phyloP scores from a whole-genome alignment of 1,140 invertebrate species.

The Bombus waltoni region DNA sequence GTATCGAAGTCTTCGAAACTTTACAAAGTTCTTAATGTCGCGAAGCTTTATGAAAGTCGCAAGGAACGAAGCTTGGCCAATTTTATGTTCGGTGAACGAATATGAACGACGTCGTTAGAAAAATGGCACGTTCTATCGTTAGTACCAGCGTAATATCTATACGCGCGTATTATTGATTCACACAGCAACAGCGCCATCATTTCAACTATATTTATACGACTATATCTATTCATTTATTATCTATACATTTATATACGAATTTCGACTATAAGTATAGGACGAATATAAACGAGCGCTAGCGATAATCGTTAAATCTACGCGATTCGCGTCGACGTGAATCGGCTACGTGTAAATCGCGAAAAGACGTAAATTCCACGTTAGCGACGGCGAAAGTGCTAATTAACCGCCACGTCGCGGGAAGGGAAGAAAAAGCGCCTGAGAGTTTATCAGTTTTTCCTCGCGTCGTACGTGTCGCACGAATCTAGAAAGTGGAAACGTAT shows the following conservation, averaged over 20 bases:
- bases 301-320: too few species aligned
- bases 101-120: background rate
- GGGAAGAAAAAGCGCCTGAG: fast-evolving
- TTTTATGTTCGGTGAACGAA: background rate
- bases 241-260: too few species aligned
- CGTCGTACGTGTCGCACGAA: background rate
- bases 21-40: background rate
- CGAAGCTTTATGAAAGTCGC: background rate
- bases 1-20: background rate
- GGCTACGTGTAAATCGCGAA: background rate
- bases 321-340: too few species aligned
- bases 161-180: background rate
- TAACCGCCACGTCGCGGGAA: background rate
- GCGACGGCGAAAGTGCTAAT: background rate
- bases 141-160: too few species aligned
- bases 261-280: too few species aligned
- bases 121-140: background rate
- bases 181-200: too few species aligned
- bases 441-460: background rate
- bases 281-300: too few species aligned
- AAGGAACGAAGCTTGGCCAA: background rate
- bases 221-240: too few species aligned
- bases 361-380: background rate
- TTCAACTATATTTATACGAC: too few species aligned
- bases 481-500: background rate